phyloP scores from a whole-genome alignment of 2,888 invertebrate species.

The Erebia ligea region DNA sequence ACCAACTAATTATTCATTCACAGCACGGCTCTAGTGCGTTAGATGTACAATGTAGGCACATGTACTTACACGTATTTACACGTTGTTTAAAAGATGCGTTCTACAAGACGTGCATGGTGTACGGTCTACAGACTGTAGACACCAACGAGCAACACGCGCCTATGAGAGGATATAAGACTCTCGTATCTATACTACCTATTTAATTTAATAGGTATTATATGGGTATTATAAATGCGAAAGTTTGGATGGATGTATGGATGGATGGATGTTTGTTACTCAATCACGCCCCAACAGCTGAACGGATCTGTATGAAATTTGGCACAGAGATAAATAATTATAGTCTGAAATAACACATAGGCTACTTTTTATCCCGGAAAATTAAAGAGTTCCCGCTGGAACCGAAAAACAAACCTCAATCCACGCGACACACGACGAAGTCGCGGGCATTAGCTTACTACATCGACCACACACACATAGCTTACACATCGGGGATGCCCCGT shows the following conservation, averaged over 20 bases:
- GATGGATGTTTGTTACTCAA: neutral
- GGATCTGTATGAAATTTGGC: too few species aligned
- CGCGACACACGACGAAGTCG: too few species aligned
- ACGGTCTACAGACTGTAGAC: neutral
- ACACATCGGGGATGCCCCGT: too few species aligned
- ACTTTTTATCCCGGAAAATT: too few species aligned
- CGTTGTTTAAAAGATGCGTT: constrained; percentile 23
- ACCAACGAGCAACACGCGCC: neutral
- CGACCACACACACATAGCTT: too few species aligned
- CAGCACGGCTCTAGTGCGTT: constrained; percentile 4
- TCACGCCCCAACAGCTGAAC: too few species aligned
- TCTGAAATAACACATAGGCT: too few species aligned
- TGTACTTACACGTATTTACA: constrained; percentile 16
- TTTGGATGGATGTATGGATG: neutral
- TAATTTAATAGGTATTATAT: too few species aligned
- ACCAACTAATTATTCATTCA: neutral
- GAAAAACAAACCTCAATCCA: neutral
- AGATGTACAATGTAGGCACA: constrained; percentile 4
- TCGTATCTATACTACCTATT: too few species aligned
- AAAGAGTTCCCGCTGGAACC: too few species aligned
- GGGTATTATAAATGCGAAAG: neutral
- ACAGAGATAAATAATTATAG: too few species aligned
- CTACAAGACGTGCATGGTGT: constrained; percentile 17
- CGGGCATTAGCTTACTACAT: too few species aligned
- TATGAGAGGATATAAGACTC: neutral